Conservation (phyloP, 2,113 vertebrate genomes). For the Panthera uncia region DNA sequence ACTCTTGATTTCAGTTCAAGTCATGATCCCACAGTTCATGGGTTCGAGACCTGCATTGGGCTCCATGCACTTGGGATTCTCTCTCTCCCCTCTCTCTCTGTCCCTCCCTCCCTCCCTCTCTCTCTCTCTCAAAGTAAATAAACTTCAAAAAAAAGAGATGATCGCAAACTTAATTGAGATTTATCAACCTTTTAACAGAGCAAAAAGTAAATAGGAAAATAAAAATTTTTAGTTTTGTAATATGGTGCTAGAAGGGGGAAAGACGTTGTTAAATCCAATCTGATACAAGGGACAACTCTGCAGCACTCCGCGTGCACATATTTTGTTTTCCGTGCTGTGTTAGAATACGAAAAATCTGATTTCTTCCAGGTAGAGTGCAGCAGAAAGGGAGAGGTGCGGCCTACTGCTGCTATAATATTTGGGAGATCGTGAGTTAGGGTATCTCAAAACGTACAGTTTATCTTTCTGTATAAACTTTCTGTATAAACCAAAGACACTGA, state of each 20-base stretch:
- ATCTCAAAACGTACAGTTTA: not conserved
- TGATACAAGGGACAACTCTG: not conserved
- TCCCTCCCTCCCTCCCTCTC: no score
- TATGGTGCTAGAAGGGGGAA: not conserved
- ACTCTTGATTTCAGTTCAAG: no score
- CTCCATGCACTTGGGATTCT: no score
- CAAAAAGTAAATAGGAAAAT: conserved; percentile 18
- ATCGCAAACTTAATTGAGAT: not conserved
- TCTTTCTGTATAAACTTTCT: not conserved
- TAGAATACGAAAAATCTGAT: not conserved
- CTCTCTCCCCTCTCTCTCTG: no score
- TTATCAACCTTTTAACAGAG: not conserved
- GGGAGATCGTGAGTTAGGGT: not conserved
- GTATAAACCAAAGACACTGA: not conserved
- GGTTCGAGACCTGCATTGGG: no score
- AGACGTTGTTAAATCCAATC: not conserved
- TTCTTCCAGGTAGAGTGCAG: not conserved
- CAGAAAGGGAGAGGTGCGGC: not conserved
- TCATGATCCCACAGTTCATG: no score
- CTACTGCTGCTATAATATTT: not conserved
- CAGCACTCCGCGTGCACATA: not conserved
- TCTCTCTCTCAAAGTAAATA: no score
- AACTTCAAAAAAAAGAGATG: not conserved
- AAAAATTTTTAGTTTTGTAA: not conserved
- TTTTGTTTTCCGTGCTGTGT: not conserved